These are phyloP conservation scores for Agrotis clavis DNA, from an alignment of 2,888 invertebrate species.

Conservation along the genomic window DNA sequence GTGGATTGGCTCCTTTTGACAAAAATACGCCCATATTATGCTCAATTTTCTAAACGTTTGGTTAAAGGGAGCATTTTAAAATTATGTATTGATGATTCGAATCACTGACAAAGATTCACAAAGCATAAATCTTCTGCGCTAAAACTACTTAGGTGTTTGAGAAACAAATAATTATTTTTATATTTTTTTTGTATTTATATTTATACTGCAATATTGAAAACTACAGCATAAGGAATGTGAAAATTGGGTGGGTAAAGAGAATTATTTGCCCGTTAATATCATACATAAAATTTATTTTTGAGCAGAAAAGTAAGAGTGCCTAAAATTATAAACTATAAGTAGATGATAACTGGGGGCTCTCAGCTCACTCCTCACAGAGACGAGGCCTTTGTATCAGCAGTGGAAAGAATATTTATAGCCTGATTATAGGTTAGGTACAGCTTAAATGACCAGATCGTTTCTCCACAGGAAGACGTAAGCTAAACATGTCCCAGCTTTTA, in stretches of 20 bases:
- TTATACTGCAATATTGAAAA: constrained; percentile 18
- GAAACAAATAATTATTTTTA: not conserved
- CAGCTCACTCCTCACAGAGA: no score
- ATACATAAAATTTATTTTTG: not conserved
- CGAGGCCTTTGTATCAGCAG: no score
- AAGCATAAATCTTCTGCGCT: constrained; percentile 20
- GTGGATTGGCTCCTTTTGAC: not conserved
- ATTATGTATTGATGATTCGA: not conserved
- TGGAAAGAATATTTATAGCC: no score
- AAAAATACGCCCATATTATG: not conserved
- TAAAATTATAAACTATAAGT: not conserved
- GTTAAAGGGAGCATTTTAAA: not conserved
- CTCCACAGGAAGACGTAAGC: constrained; percentile 49
- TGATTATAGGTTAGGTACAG: not conserved
- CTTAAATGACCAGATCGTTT: constrained; percentile 34
- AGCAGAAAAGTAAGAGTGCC: not conserved
- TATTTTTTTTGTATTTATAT: not conserved
- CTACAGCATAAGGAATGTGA: constrained; percentile 46
- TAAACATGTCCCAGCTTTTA: constrained; percentile 52
- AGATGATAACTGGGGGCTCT: no score
- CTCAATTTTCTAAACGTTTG: not conserved
- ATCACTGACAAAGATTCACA: constrained; percentile 7
- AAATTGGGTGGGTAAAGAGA: constrained; percentile 17
- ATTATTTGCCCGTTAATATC: constrained; percentile 6
- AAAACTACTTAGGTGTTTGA: constrained; percentile 10